phyloP scores from a whole-genome alignment of 35 echinoderm and acorn worm genomes.

The Ptychodera flava region DNA sequence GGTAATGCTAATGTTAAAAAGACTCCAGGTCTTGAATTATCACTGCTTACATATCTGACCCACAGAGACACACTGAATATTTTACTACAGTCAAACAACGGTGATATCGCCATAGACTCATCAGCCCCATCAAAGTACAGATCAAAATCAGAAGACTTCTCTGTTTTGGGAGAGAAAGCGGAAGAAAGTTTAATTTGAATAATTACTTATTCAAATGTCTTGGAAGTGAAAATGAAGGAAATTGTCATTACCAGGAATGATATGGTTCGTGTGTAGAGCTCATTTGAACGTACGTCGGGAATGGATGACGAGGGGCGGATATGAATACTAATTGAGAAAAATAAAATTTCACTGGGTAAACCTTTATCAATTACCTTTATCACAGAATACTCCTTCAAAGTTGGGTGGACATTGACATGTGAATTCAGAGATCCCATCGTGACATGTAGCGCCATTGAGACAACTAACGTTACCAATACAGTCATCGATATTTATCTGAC shows the following conservation, averaged over 20 bases:
- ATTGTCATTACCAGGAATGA: no score
- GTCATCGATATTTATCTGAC: constrained; percentile 22
- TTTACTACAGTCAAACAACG: not conserved
- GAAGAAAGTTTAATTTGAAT: no score
- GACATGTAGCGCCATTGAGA: constrained; percentile 15
- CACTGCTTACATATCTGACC: not conserved
- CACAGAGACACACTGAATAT: not conserved
- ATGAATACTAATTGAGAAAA: no score
- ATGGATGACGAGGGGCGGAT: no score
- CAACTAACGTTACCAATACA: not conserved
- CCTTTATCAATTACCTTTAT: constrained; percentile 67
- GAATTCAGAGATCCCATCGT: constrained; percentile 1
- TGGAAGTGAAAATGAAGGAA: no score
- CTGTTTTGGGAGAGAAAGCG: no score
- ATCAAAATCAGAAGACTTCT: not conserved
- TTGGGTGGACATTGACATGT: constrained; percentile 11
- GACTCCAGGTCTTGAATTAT: not conserved
- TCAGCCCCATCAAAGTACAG: not conserved
- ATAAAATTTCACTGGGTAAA: no score
- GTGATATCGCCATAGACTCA: not conserved
- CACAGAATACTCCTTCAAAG: constrained; percentile 37
- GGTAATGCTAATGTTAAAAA: not conserved
- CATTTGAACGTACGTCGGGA: no score
- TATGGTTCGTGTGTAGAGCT: no score
- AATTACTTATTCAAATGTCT: no score